Percentiles rank a stretch among this genome's conserved stretches.
phyloP scores from a whole-genome alignment of 2,113 vertebrate genomes.

The Casuarius casuarius region DNA sequence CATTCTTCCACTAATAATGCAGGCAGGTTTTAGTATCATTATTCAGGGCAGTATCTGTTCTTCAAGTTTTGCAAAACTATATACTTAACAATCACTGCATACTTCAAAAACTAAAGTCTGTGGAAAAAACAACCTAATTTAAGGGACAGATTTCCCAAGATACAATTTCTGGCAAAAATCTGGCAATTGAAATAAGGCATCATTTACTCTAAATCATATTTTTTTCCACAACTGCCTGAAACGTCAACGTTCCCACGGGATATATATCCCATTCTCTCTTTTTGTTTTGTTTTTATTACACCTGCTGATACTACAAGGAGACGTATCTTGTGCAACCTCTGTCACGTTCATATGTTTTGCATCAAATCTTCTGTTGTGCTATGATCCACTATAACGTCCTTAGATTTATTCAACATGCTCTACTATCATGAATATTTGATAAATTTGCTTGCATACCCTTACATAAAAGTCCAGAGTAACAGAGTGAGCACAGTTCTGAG shows the following conservation, averaged over 20 bases:
- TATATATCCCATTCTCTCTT: background rate
- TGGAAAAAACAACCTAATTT: background rate
- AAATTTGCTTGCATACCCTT: background rate
- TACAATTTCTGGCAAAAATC: background rate
- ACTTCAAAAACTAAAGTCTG: background rate
- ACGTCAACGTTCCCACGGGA: background rate
- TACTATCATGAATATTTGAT: background rate
- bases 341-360: background rate
- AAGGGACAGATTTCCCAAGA: background rate
- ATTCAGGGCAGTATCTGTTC: background rate
- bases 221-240: background rate
- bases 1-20: background rate
- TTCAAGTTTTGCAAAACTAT: background rate
- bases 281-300: background rate
- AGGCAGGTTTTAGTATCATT: background rate
- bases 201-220: background rate
- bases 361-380: background rate
- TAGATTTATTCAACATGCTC: background rate
- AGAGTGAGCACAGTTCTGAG: background rate
- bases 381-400: background rate
- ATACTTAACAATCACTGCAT: background rate
- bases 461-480: background rate
- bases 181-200: background rate
- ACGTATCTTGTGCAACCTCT: background rate
- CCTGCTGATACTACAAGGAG: background rate